A percentile compares a stretch with the other conserved stretches of the same genome.
phyloP scores from a whole-genome alignment of 2,113 vertebrate species.

The Willisornis vidua region DNA sequence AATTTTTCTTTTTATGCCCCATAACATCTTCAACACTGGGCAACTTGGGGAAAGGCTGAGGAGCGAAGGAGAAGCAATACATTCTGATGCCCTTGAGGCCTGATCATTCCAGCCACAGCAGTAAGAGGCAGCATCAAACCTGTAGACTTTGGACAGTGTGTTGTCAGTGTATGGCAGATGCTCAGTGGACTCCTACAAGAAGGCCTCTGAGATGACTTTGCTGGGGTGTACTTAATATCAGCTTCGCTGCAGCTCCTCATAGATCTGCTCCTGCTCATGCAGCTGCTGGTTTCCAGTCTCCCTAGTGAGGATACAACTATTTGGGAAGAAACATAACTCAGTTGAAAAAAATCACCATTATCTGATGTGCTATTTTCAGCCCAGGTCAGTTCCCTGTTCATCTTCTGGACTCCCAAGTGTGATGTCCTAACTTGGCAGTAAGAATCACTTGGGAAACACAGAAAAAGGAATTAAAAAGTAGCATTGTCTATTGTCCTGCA shows the following conservation, averaged over 20 bases:
- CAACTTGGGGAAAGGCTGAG: neutral
- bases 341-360: neutral
- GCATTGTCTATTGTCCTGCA: neutral
- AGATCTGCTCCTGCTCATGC: neutral
- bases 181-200: accelerated
- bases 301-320: neutral
- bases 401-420: neutral
- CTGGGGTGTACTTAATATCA: neutral
- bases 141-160: accelerated
- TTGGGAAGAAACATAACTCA: neutral
- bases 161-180: neutral
- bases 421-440: neutral
- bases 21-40: neutral
- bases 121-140: neutral
- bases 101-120: neutral
- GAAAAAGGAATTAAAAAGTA: neutral
- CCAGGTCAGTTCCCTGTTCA: neutral
- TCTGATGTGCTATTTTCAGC: neutral
- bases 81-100: neutral
- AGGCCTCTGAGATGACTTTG: accelerated
- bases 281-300: neutral
- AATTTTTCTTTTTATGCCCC: neutral
- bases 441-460: neutral
- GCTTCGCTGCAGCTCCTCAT: neutral
- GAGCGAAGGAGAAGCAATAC: neutral